A percentile compares a stretch with the other conserved stretches of the same genome.
Conservation (phyloP, 2,797 vertebrate species). For the Buphagus erythrorhynchus region DNA sequence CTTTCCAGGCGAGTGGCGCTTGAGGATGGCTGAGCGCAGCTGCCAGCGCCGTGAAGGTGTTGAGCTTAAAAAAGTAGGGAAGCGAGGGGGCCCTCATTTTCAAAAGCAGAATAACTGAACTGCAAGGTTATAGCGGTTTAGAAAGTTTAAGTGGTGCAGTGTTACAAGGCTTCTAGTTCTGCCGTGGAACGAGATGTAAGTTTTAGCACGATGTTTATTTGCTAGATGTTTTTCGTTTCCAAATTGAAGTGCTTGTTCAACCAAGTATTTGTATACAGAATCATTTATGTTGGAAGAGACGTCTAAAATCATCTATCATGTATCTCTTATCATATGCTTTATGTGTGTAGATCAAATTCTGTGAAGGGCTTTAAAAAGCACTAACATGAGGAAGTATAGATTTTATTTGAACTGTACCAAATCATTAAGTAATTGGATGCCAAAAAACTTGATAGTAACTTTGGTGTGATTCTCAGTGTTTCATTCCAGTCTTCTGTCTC, state of each 20-base stretch:
- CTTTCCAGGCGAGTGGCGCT: neutral
- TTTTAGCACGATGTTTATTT: rapidly evolving
- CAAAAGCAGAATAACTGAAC: rapidly evolving
- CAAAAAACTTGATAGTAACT: rapidly evolving
- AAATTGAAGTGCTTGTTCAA: neutral
- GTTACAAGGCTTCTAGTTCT: rapidly evolving
- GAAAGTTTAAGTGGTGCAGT: rapidly evolving
- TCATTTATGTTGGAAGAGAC: neutral
- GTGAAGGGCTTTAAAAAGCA: rapidly evolving
- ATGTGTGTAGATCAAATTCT: rapidly evolving
- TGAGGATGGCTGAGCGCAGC: neutral
- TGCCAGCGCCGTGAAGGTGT: rapidly evolving
- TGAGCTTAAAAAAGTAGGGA: too few species aligned
- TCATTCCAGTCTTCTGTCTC: neutral
- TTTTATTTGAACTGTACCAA: neutral
- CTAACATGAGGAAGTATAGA: rapidly evolving
- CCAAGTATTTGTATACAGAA: rapidly evolving
- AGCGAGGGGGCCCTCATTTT: rapidly evolving
- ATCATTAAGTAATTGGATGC: neutral
- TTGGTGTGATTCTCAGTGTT: neutral
- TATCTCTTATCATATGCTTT: neutral
- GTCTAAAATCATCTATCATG: rapidly evolving
- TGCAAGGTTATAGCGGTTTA: neutral
- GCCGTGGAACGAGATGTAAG: rapidly evolving
- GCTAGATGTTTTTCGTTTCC: rapidly evolving